Evolutionary conservation across 2,113 vertebrate species (phyloP).

Genomic region (Colossoma macropomum): DNA sequence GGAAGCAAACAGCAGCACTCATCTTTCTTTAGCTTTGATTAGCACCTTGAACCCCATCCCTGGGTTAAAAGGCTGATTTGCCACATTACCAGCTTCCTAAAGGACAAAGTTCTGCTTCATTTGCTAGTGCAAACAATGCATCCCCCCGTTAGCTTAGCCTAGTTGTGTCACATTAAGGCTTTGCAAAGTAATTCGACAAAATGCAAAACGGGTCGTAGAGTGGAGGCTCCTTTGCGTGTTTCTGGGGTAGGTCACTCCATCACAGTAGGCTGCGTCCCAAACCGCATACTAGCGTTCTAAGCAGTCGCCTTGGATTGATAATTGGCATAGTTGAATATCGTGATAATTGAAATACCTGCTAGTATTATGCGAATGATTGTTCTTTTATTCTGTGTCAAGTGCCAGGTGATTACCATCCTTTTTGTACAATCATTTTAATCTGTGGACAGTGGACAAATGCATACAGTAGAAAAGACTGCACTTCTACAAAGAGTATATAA

Average conservation of each 20-base stretch:
- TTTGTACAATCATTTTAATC: too few species aligned
- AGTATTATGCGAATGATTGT: too few species aligned
- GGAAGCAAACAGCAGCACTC: conserved; percentile 46
- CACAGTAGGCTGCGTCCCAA: background rate
- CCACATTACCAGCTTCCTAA: conserved; percentile 72
- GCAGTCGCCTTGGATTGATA: too few species aligned
- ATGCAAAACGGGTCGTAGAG: background rate
- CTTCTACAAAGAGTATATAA: too few species aligned
- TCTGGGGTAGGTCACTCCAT: background rate
- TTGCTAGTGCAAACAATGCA: conserved; percentile 61
- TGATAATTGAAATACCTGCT: too few species aligned
- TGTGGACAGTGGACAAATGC: too few species aligned
- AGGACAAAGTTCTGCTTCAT: conserved; percentile 68
- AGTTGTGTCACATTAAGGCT: background rate
- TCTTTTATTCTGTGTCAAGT: too few species aligned
- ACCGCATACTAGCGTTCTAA: too few species aligned
- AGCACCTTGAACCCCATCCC: conserved; percentile 41
- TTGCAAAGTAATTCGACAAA: background rate
- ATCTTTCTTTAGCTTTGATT: background rate
- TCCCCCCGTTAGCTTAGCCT: background rate
- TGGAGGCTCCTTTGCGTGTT: background rate
- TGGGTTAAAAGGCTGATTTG: conserved; percentile 70
- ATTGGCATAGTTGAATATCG: too few species aligned
- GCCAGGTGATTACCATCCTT: too few species aligned
- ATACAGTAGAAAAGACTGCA: too few species aligned